Evolutionary conservation across 2,797 vertebrate genomes (phyloP).

Genomic region (Otolemur crassicaudatus): DNA sequence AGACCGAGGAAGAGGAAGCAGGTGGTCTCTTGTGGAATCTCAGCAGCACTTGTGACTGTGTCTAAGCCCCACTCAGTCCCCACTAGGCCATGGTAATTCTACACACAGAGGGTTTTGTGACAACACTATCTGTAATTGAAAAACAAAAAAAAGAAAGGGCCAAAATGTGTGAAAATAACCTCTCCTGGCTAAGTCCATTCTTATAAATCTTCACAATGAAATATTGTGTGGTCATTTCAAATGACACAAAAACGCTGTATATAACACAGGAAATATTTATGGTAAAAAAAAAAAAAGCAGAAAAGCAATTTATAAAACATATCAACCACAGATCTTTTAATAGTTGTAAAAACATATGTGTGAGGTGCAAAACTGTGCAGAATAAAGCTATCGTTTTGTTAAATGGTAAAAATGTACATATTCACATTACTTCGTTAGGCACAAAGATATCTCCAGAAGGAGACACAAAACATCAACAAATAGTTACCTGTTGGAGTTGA

Average conservation of each 20-base stretch:
- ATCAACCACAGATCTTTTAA: neutral
- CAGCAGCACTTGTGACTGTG: fast-evolving
- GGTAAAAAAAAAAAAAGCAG: slow-evolving; percentile 32
- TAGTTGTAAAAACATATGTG: neutral
- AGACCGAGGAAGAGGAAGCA: neutral
- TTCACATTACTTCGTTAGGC: neutral
- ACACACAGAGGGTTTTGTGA: neutral
- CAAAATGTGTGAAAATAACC: neutral
- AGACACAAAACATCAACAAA: slow-evolving; percentile 12
- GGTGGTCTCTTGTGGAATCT: neutral
- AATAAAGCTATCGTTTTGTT: neutral
- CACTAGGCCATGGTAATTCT: neutral
- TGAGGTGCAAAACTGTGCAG: neutral
- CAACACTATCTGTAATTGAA: neutral
- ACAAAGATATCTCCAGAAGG: slow-evolving; percentile 29
- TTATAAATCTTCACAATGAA: neutral
- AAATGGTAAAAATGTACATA: slow-evolving; percentile 29
- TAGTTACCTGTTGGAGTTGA: neutral
- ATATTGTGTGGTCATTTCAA: neutral
- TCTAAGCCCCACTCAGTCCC: neutral
- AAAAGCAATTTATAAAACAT: slow-evolving; percentile 18
- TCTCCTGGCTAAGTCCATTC: neutral
- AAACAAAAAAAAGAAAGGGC: neutral
- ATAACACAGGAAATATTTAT: neutral
- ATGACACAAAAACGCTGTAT: neutral